These are phyloP conservation scores for Cheilosia vulpina DNA, from an alignment of 2,888 invertebrate species.

Conservation along the genomic window DNA sequence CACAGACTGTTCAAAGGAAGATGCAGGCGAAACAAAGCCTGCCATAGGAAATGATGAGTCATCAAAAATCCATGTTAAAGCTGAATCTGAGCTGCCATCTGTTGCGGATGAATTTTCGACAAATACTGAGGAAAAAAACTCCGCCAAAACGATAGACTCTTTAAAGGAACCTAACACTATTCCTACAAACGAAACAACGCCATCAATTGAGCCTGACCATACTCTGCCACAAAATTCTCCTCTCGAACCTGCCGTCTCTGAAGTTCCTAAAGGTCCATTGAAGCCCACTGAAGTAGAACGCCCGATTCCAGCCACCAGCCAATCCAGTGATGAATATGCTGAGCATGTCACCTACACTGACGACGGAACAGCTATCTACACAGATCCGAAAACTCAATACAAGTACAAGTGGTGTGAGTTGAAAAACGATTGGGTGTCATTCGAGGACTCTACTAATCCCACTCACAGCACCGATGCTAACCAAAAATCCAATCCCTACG, in stretches of 20 bases:
- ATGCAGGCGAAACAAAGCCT: neutral
- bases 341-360: slow-evolving; percentile 88
- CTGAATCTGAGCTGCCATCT: neutral
- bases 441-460: slow-evolving; percentile 72
- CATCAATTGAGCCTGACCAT: slow-evolving; percentile 1
- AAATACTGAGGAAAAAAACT: neutral
- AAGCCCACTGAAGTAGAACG: neutral
- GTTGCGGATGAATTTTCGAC: neutral
- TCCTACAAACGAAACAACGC: neutral
- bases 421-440: slow-evolving; percentile 84
- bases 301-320: slow-evolving; percentile 1
- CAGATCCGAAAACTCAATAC: slow-evolving; percentile 88
- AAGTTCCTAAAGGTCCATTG: neutral
- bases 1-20: neutral
- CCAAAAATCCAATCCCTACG: slow-evolving; percentile 78
- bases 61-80: neutral
- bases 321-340: slow-evolving; percentile 79
- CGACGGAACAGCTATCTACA: slow-evolving; percentile 89
- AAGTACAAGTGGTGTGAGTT: slow-evolving; percentile 87
- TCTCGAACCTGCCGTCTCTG: neutral
- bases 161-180: neutral
- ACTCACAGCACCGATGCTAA: slow-evolving; percentile 76
- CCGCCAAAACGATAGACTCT: neutral
- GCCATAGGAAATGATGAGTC: neutral
- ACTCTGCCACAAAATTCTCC: neutral